These are phyloP conservation scores for Rhabditoides inermis DNA, from an alignment of 2,888 invertebrate genomes.

Conservation along the genomic window DNA sequence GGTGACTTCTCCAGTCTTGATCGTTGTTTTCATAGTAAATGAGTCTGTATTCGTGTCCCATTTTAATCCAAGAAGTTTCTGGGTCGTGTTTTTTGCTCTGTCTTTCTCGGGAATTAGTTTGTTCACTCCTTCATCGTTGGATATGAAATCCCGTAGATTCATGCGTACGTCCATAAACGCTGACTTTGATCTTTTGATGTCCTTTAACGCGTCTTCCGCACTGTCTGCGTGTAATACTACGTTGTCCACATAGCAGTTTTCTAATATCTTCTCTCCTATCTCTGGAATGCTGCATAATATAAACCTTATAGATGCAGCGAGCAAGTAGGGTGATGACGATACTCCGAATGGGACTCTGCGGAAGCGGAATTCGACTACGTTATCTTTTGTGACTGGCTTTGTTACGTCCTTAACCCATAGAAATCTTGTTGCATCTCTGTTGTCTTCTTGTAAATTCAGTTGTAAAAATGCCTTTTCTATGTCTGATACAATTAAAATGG, in stretches of 20 bases:
- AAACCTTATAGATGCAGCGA: too few species aligned
- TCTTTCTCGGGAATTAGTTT: background rate
- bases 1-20: background rate
- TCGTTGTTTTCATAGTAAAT: background rate
- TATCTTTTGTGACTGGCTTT: too few species aligned
- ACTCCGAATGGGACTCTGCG: background rate
- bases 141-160: conserved; percentile 2
- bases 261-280: too few species aligned
- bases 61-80: background rate
- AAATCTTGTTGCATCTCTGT: background rate
- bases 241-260: too few species aligned
- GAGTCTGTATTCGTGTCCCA: background rate
- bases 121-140: background rate
- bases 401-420: background rate
- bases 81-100: background rate
- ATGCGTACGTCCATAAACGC: background rate
- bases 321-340: too few species aligned
- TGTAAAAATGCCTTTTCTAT: background rate
- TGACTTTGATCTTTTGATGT: background rate
- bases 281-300: too few species aligned
- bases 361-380: too few species aligned
- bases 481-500: too few species aligned
- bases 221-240: too few species aligned
- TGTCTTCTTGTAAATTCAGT: too few species aligned
- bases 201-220: background rate